Evolutionary conservation across 2,797 vertebrate species (phyloP).

Genomic region (Acanthornis magna): DNA sequence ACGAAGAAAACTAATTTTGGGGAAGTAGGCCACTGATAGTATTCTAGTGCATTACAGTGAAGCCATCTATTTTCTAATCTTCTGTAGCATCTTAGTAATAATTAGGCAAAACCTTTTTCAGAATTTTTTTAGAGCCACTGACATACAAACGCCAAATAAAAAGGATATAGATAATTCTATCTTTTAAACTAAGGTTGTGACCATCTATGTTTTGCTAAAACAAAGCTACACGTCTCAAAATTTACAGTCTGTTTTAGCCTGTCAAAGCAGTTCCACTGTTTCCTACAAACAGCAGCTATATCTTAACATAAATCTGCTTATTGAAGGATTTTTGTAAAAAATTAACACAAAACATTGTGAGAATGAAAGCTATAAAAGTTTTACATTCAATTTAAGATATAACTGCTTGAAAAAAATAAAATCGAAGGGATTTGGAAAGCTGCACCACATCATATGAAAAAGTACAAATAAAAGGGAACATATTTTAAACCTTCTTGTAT

Average conservation of each 20-base stretch:
- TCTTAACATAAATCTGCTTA: constrained; percentile 46
- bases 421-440: constrained; percentile 42
- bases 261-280: constrained; percentile 16
- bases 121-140: neutral
- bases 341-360: constrained; percentile 22
- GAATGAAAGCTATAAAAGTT: constrained; percentile 12
- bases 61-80: constrained; percentile 34
- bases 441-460: neutral
- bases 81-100: neutral
- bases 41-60: constrained; percentile 44
- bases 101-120: neutral
- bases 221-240: constrained; percentile 33
- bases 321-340: constrained; percentile 40
- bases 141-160: neutral
- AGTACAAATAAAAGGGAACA: neutral
- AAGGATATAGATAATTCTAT: neutral
- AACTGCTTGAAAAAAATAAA: constrained; percentile 29
- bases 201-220: constrained; percentile 24
- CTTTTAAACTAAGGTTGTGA: constrained; percentile 1
- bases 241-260: constrained; percentile 25
- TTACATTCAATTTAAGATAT: constrained; percentile 35
- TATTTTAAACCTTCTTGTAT: constrained; percentile 20
- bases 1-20: constrained; percentile 69
- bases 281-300: constrained; percentile 36
- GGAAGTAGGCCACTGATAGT: constrained; percentile 58